These are phyloP conservation scores for Poecile atricapillus DNA, from an alignment of 2,113 vertebrate genomes.

Conservation along the genomic window DNA sequence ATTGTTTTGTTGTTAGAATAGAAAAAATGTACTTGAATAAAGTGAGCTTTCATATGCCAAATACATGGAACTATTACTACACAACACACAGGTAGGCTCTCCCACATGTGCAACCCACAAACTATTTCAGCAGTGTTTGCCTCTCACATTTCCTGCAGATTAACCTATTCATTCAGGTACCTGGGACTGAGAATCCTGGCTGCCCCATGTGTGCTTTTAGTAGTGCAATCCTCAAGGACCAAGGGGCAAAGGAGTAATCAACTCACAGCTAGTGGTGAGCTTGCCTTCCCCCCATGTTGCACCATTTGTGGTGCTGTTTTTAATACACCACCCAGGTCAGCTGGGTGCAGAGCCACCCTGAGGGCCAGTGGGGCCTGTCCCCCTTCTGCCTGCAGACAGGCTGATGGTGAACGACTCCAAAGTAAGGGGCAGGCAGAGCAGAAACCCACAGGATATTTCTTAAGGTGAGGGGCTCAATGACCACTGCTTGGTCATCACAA, in stretches of 20 bases:
- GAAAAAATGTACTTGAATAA: neutral
- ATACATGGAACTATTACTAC: neutral
- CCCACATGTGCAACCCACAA: neutral
- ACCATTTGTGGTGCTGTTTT: neutral
- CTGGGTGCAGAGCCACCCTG: neutral
- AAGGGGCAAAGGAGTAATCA: neutral
- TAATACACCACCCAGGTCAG: rapidly evolving
- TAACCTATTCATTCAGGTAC: neutral
- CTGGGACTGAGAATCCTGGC: neutral
- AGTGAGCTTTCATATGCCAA: neutral
- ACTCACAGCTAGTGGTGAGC: neutral
- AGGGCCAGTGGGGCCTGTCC: neutral
- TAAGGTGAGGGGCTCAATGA: neutral
- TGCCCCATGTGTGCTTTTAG: neutral
- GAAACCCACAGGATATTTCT: neutral
- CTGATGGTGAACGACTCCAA: neutral
- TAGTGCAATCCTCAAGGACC: neutral
- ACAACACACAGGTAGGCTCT: neutral
- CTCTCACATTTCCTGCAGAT: neutral
- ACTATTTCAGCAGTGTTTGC: neutral
- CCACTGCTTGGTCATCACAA: neutral
- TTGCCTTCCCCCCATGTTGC: neutral
- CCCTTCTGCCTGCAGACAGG: neutral
- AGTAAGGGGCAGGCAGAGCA: neutral
- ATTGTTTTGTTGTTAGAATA: neutral